Conservation (phyloP, 2,888 invertebrate genomes). For the Lycia hirtaria region DNA sequence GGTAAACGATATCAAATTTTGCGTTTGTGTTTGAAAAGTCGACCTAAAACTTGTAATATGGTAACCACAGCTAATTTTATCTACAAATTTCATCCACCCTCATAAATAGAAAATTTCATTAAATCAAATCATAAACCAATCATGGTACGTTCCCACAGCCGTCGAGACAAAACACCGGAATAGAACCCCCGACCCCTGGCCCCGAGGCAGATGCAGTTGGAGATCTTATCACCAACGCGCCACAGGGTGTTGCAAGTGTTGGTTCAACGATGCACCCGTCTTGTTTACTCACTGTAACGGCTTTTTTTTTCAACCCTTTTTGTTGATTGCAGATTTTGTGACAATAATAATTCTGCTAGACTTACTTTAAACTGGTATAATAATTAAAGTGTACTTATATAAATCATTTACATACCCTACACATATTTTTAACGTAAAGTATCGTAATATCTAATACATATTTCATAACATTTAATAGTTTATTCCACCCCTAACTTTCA, state of each 20-base stretch:
- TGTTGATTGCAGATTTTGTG: slow-evolving; percentile 21
- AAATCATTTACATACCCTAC: not conserved
- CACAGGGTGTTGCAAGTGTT: slow-evolving; percentile 76
- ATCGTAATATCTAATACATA: slow-evolving; percentile 8
- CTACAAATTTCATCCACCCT: slow-evolving; percentile 16
- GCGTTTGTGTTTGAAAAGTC: too few species aligned
- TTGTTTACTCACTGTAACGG: slow-evolving; percentile 78
- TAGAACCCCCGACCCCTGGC: slow-evolving; percentile 68
- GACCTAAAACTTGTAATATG: too few species aligned
- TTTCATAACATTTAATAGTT: slow-evolving; percentile 31
- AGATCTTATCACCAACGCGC: slow-evolving; percentile 73
- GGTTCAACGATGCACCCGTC: slow-evolving; percentile 68
- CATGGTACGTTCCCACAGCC: slow-evolving; percentile 73
- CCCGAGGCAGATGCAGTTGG: slow-evolving; percentile 75
- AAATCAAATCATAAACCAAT: slow-evolving; percentile 78
- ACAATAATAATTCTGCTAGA: slow-evolving; percentile 4
- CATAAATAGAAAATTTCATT: slow-evolving; percentile 47
- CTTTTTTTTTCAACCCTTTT: slow-evolving; percentile 67
- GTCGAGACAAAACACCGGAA: slow-evolving; percentile 74
- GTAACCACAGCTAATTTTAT: not conserved
- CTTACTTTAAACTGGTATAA: too few species aligned
- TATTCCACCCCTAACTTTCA: slow-evolving; percentile 55
- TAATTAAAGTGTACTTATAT: too few species aligned
- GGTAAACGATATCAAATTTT: too few species aligned
- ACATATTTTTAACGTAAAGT: not conserved